A percentile compares a stretch with the other conserved stretches of the same genome.
Evolutionary conservation across 1,140 invertebrate species (phyloP).

Genomic region (Agrypnia vestita): DNA sequence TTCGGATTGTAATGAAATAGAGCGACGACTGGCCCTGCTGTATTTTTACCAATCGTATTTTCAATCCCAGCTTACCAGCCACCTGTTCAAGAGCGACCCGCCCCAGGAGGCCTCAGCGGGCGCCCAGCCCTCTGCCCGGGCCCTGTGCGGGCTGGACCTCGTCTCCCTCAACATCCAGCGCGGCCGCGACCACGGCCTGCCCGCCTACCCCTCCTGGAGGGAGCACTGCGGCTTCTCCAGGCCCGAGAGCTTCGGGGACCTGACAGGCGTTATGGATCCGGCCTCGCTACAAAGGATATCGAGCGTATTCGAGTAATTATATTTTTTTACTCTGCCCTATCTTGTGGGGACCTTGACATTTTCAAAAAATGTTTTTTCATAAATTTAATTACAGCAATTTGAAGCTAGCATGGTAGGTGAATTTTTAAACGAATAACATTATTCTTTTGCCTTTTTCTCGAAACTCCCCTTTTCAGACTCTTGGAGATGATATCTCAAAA

Average conservation of each 20-base stretch:
- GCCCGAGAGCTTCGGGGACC: slow-evolving; percentile 83
- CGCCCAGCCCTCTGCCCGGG: slow-evolving; percentile 54
- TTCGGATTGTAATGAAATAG: too few relatives aligned
- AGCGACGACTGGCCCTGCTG: neutral
- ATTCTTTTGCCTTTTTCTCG: too few relatives aligned
- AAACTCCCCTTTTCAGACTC: too few relatives aligned
- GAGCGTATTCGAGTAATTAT: slow-evolving; percentile 76
- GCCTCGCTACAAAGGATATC: slow-evolving; percentile 77
- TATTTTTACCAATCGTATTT: neutral
- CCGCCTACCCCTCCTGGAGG: slow-evolving; percentile 84
- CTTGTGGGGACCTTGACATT: too few relatives aligned
- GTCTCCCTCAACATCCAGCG: slow-evolving; percentile 91
- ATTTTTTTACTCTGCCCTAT: neutral
- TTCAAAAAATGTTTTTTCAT: too few relatives aligned
- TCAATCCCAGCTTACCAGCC: slow-evolving; percentile 77
- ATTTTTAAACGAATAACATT: too few relatives aligned
- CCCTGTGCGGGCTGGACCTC: slow-evolving; percentile 84
- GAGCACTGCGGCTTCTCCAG: slow-evolving; percentile 81
- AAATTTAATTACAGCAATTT: too few relatives aligned
- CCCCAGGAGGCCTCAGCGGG: slow-evolving; percentile 49
- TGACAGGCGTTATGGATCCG: slow-evolving; percentile 77
- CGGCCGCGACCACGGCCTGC: slow-evolving; percentile 91
- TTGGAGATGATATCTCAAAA: too few relatives aligned
- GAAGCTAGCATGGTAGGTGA: too few relatives aligned
- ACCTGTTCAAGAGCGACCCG: slow-evolving; percentile 80